These are phyloP conservation scores for Heteractis magnifica DNA, from an alignment of 92 coral and sea anemone species.

Conservation along the genomic window DNA sequence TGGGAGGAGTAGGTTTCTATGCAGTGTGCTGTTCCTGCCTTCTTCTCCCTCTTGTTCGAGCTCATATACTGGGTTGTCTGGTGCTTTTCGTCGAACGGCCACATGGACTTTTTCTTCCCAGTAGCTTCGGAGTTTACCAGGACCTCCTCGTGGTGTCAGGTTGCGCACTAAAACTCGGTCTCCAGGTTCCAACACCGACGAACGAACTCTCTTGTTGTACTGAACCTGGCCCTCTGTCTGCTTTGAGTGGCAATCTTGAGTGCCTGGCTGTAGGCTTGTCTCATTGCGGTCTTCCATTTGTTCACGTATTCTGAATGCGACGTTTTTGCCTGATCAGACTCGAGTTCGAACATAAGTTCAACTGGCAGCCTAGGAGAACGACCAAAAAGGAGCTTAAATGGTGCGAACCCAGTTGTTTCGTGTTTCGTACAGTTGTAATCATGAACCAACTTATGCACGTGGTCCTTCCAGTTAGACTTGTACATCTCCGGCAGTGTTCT, in stretches of 20 bases:
- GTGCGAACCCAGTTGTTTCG: constrained; percentile 47
- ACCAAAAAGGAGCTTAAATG: constrained; percentile 44
- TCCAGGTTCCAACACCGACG: constrained; percentile 39
- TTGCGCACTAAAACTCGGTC: constrained; percentile 43
- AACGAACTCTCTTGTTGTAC: constrained; percentile 35
- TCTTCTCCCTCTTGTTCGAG: constrained; percentile 28
- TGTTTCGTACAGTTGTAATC: constrained; percentile 54
- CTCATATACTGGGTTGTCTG: constrained; percentile 41
- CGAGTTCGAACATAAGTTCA: constrained; percentile 20
- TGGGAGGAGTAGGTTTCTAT: constrained; percentile 47
- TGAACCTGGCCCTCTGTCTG: constrained; percentile 14
- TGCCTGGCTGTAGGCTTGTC: constrained; percentile 22
- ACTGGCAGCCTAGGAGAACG: constrained; percentile 45
- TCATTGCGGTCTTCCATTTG: constrained; percentile 43
- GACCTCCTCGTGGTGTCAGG: constrained; percentile 39
- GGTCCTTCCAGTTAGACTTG: constrained; percentile 43
- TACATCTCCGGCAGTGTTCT: constrained; percentile 43
- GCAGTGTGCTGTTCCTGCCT: constrained; percentile 24
- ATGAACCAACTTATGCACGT: constrained; percentile 35
- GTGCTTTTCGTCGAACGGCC: constrained; percentile 32
- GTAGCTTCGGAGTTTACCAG: constrained; percentile 40
- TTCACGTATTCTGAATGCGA: constrained; percentile 14
- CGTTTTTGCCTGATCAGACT: constrained; percentile 2
- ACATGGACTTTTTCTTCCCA: constrained; percentile 50
- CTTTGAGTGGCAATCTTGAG: constrained; percentile 25